Evolutionary conservation across 1,140 invertebrate species (phyloP), one percentile per base, ranked within the genome.

Genomic region (Parasteatoda tepidariorum): DNA sequence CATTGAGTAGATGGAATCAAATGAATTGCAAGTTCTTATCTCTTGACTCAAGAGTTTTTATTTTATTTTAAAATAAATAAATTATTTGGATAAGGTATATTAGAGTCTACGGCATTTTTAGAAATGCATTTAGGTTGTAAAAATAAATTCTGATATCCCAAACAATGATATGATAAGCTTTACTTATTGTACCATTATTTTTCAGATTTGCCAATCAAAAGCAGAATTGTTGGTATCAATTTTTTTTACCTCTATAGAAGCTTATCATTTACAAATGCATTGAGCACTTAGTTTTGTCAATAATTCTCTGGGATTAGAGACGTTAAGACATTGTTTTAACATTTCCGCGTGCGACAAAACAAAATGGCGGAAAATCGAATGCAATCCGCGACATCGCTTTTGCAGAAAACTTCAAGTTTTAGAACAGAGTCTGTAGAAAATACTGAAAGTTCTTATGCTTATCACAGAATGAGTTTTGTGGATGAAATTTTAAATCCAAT

Each of bases 401-500:
- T 18, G n/a, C n/a, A n/a, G n/a, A 48, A 48, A 18, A 13, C 38
- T 48, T 48, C 18, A 13, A 13, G 9, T 13, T 0, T 13, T 9
- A 2, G 38, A 48, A 4, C 9, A 48, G 18, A 13, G 9, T 48
- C 38, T 4, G 9, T 48, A 13, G 38, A 48, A 48, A 48, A 18
- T 18, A 9, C 18, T 48, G 9, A 48, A 48, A 48, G 38, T 61
- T 64, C 61, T 22, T 5, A 24, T 6, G 7, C 26, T 18, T 66
- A 64, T 54, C 59, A 64, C 24, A 64, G 74, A 66, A 48, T 64
- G 28, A 64, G 74, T 31, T 76, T 62, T 30, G 74, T 76, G 9
- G 74, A 76, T 15, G 61, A 76, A 18, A 48, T 66, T 30, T 54
- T 76, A 64, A 66, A 28, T n/a, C 26, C 33, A 2, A 7, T 11